Percentiles rank a stretch among this genome's conserved stretches.
Conservation (phyloP, 2,113 vertebrate species). For the Onychorhynchus coronatus region DNA sequence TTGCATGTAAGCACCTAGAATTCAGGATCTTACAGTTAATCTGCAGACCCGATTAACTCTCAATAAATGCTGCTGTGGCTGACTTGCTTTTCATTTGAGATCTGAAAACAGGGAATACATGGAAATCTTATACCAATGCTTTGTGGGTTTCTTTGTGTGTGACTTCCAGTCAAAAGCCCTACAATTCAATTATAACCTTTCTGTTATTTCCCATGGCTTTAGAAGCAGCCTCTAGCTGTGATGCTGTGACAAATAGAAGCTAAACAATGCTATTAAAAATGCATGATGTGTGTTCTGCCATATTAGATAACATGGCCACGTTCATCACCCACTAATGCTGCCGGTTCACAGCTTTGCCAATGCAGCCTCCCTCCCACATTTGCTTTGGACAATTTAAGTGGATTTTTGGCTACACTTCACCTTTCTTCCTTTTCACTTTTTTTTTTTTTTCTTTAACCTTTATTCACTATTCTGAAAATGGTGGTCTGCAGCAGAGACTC, state of each 20-base stretch:
- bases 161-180: background rate
- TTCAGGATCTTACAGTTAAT: slow-evolving; percentile 10
- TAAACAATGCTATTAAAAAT: slow-evolving; percentile 29
- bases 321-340: background rate
- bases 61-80: background rate
- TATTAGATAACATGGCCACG: background rate
- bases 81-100: background rate
- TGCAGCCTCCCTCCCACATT: background rate
- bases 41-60: slow-evolving; percentile 29
- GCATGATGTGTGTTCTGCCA: background rate
- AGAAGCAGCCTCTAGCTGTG: background rate
- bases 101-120: background rate
- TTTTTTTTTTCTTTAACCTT: background rate
- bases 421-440: background rate
- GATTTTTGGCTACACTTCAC: background rate
- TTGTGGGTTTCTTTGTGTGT: background rate
- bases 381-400: background rate
- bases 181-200: background rate
- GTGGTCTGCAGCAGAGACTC: background rate
- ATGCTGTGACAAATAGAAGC: background rate
- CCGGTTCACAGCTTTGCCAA: background rate
- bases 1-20: background rate
- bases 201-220: background rate
- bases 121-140: background rate
- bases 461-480: background rate